Evolutionary conservation across 2,888 invertebrate species (phyloP), one percentile per base, ranked within the genome.

Genomic region (Ornithoptera priamus): DNA sequence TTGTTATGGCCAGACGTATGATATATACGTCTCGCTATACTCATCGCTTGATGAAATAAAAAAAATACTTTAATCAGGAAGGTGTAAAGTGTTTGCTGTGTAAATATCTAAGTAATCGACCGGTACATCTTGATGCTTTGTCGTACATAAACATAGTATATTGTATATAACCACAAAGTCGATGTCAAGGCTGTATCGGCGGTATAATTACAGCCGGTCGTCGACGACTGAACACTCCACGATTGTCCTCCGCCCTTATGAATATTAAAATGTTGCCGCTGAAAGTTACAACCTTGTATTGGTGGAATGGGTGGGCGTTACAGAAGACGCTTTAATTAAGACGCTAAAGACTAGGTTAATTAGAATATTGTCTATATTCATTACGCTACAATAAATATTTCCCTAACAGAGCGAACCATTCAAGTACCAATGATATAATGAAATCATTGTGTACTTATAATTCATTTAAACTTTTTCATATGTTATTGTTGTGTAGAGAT

Each of bases 211-310:
- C 24, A 17, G 24, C 17, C 30, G 24, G 46, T 2, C 18, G 30
- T n/a, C 20, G n/a, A 30, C 50, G 10, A 20, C 57, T 53, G 22
- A 53, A 61, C 24, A 61, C 62, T 62, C 36, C 7, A 60, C 17
- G 18, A 46, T 15, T 46, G 12, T 22, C 59, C 59, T 12, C 30
- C 58, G 39, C 18, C 20, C 58, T 65, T 30, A 61, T 62, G 67
- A 67, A 67, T 61, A 67, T 67, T 67, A 46, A 67, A 67, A 67
- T 61, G 67, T 61, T 56, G 61, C 56, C 17, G 30, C 61, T 18
- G 65, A 66, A 59, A 59, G 46, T 59, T 60, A 59, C 58, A 30
- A 59, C 65, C 57, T 58, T 24, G 59, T 59, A 46, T 66, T 42
- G 65, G 58, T 42, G 39, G 20, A 42, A 59, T 12, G 42, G 65